phyloP scores from a whole-genome alignment of 2,888 invertebrate species.

The Synanthedon vespiformis region DNA sequence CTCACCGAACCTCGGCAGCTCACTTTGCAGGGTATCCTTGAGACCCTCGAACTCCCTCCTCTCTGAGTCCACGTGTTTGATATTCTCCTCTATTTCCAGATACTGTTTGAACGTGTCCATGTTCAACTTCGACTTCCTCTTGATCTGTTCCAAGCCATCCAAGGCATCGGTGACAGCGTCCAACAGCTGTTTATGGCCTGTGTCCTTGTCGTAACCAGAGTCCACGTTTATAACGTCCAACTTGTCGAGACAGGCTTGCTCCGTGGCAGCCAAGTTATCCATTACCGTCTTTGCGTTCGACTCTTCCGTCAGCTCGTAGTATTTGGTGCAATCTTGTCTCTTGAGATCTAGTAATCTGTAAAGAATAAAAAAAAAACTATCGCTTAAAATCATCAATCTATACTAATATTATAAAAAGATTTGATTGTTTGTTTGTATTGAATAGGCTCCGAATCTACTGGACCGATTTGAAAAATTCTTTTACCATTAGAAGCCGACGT shows the following conservation, averaged over 20 bases:
- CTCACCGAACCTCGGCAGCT: constrained; percentile 47
- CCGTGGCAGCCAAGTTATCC: constrained; percentile 21
- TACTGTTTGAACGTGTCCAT: constrained; percentile 37
- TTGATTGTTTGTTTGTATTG: too few species aligned
- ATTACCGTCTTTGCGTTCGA: constrained; percentile 27
- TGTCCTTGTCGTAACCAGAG: constrained; percentile 42
- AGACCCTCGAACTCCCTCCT: constrained; percentile 35
- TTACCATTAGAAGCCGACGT: too few species aligned
- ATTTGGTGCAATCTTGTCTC: constrained; percentile 25
- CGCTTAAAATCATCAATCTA: too few species aligned
- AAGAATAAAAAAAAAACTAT: too few species aligned
- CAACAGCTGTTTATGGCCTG: constrained; percentile 44
- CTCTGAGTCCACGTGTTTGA: constrained; percentile 33
- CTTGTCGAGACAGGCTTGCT: constrained; percentile 37
- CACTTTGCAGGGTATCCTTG: constrained; percentile 36
- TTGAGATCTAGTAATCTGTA: constrained; percentile 48
- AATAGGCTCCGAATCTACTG: too few species aligned
- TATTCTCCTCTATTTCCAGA: constrained; percentile 19
- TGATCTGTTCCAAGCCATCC: constrained; percentile 44
- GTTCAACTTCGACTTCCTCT: constrained; percentile 45
- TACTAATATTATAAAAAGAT: too few species aligned
- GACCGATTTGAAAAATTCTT: too few species aligned
- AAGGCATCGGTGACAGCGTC: constrained; percentile 55
- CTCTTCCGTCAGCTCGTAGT: constrained; percentile 32
- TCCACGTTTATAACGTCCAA: constrained; percentile 46